Evolutionary conservation across 2,888 invertebrate genomes (phyloP).

Genomic region (Drosophila pegasa): DNA sequence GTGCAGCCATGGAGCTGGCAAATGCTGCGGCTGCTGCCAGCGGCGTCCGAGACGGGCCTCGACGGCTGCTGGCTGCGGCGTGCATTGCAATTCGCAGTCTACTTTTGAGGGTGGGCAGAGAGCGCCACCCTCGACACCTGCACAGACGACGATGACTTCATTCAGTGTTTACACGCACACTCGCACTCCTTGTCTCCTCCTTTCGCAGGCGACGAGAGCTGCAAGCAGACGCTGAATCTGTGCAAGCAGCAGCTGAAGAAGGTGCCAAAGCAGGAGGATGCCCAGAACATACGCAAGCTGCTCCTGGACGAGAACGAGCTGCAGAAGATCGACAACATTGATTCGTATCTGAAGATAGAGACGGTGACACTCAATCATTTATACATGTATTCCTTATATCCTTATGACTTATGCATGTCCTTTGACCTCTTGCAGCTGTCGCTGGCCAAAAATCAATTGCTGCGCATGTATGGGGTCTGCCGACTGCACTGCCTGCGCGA

Average conservation of each 20-base stretch:
- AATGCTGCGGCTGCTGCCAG: background rate
- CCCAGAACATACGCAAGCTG: conserved; percentile 89
- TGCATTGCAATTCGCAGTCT: conserved; percentile 69
- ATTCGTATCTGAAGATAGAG: conserved; percentile 91
- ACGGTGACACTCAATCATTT: conserved; percentile 86
- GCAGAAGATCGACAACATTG: conserved; percentile 94
- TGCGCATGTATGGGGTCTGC: conserved; percentile 95
- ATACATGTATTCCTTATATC: background rate
- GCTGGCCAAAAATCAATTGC: conserved; percentile 92
- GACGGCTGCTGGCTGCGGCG: conserved; percentile 18
- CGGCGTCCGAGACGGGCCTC: background rate
- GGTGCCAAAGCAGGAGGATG: conserved; percentile 90
- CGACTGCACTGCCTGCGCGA: conserved; percentile 92
- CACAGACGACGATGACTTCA: conserved; percentile 70
- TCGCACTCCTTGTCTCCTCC: background rate
- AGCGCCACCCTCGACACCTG: conserved; percentile 37
- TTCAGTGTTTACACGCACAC: conserved; percentile 48
- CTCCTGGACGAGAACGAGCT: conserved; percentile 95
- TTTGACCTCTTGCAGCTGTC: conserved; percentile 89
- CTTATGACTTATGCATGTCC: background rate
- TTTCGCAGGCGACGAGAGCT: conserved; percentile 81
- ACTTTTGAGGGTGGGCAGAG: conserved; percentile 61
- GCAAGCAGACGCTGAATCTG: conserved; percentile 88
- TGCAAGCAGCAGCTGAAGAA: conserved; percentile 93
- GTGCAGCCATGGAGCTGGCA: background rate